Evolutionary conservation across 2,113 vertebrate species (phyloP), one percentile per base, ranked within the genome.

Genomic region (Epinephelus moara): DNA sequence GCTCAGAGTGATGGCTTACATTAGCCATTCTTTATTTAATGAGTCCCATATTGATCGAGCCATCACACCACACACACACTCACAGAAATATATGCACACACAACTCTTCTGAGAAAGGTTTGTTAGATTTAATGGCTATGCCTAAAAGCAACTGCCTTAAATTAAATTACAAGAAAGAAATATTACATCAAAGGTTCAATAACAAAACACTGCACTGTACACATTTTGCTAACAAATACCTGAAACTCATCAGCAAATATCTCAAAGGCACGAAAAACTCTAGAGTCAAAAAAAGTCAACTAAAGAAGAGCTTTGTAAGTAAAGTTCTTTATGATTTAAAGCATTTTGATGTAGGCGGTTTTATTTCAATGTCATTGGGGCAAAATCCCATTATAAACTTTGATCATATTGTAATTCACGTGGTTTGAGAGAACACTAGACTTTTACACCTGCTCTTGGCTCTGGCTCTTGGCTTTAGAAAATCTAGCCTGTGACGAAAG

Each of bases 11-110:
- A 88, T 88, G 84, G 77, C 74, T 71, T 72, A 80, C 76, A 80
- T 87, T 80, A 82, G 80, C 78, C 72, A 80, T 84, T 88, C 81
- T 86, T 87, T 84, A 77, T 76, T 88, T 89, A 77, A 91, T 76
- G 82, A 91, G 82, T 47, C 69, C 71, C 17, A 10, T 30, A 91
- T 89, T 11, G 81, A 90, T 85, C 40, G 4, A 86, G 72, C 49
- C 78, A 17, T 71, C 47, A 59, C 59, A 61, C 33, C 19, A n/a
- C 67, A 33, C 67, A 21, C 56, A 61, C 42, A 62, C 49, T 52
- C 42, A 11, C 7, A 11, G 3, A 42, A 8, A 52, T 19, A 14
- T 15, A 23, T 1, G 6, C 2, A 1, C 47, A n/a, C 52, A 67
- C 71, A 50, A n/a, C 25, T 73, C 61, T 55, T 57, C 37, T 62